phyloP scores from a whole-genome alignment of 2,113 vertebrate species.

The Austrofundulus limnaeus region DNA sequence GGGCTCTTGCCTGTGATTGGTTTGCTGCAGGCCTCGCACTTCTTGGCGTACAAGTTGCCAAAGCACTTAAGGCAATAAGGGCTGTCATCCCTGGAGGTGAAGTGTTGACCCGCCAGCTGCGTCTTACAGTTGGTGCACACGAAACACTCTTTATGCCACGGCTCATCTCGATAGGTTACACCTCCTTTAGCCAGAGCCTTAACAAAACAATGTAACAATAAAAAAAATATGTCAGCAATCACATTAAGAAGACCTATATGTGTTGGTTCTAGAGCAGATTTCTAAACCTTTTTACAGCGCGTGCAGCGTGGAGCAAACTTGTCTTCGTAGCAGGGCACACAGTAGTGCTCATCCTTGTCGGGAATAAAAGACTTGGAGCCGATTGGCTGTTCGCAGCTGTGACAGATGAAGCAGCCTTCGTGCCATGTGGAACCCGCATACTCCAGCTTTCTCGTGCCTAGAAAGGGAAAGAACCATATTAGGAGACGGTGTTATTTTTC shows the following conservation, averaged over 20 bases:
- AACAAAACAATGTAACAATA: slow-evolving; percentile 27
- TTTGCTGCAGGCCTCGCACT: slow-evolving; percentile 92
- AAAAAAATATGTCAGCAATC: slow-evolving; percentile 11
- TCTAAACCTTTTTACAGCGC: slow-evolving; percentile 92
- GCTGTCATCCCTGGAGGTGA: slow-evolving; percentile 95
- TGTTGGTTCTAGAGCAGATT: not conserved
- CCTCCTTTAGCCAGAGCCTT: slow-evolving; percentile 96
- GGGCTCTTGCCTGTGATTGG: slow-evolving; percentile 90
- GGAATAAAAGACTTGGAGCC: slow-evolving; percentile 98
- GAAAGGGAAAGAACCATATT: slow-evolving; percentile 15
- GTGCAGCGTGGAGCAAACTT: slow-evolving; percentile 97
- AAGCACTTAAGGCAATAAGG: slow-evolving; percentile 97
- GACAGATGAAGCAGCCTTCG: slow-evolving; percentile 94
- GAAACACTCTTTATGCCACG: slow-evolving; percentile 98
- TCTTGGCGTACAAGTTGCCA: slow-evolving; percentile 95
- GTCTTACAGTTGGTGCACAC: slow-evolving; percentile 92
- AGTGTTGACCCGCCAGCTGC: slow-evolving; percentile 95
- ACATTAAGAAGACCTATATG: too few species aligned
- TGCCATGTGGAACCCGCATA: slow-evolving; percentile 96
- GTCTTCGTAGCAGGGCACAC: slow-evolving; percentile 95
- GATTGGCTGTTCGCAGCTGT: slow-evolving; percentile 95
- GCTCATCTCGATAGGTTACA: slow-evolving; percentile 96
- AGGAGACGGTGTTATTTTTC: slow-evolving; percentile 36
- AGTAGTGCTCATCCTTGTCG: slow-evolving; percentile 96
- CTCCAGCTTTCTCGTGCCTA: slow-evolving; percentile 95